Conservation (phyloP, 2,113 vertebrate genomes). For the Onychorhynchus coronatus region DNA sequence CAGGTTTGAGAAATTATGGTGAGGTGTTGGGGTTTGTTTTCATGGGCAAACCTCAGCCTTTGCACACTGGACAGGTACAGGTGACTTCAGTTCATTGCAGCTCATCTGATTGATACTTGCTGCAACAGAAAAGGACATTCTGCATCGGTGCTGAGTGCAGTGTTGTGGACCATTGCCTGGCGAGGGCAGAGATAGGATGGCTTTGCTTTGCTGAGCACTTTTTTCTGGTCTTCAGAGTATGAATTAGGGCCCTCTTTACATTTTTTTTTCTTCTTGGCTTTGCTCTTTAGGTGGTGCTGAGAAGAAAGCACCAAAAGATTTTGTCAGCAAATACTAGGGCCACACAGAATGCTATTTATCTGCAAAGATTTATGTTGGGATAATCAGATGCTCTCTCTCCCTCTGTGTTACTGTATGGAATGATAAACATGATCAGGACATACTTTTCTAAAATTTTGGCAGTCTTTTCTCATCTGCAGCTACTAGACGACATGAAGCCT, state of each 20-base stretch:
- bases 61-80: neutral
- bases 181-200: neutral
- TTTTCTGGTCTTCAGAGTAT: neutral
- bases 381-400: neutral
- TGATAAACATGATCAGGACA: neutral
- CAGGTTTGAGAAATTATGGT: neutral
- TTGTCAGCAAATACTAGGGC: neutral
- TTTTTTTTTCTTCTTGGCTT: neutral
- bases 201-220: neutral
- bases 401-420: neutral
- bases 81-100: neutral
- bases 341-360: neutral
- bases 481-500: neutral
- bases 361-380: neutral
- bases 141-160: neutral
- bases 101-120: neutral
- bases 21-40: neutral
- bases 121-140: neutral
- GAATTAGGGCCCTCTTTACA: neutral
- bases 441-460: neutral
- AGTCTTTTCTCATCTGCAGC: neutral
- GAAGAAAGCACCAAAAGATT: neutral
- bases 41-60: neutral
- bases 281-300: neutral
- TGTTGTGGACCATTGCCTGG: neutral